These are phyloP conservation scores for Hirundo rustica DNA, from an alignment of 2,797 vertebrate species.

Conservation along the genomic window DNA sequence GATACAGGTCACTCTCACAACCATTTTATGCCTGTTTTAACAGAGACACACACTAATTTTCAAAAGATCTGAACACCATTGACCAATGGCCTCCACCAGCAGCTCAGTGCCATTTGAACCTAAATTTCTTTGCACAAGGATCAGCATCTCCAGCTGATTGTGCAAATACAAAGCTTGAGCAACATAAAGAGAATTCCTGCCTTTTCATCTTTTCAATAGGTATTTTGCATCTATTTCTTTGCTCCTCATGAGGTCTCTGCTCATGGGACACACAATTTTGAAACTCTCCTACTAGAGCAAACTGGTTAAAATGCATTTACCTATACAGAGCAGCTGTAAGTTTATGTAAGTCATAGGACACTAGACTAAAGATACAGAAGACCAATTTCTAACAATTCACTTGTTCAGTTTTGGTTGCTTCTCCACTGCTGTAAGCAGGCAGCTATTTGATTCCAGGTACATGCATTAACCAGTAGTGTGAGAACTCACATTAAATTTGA, in stretches of 20 bases:
- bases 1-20: neutral
- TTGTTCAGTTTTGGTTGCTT: neutral
- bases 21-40: neutral
- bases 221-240: neutral
- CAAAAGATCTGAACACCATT: neutral
- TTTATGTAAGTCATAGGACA: neutral
- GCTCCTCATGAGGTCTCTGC: neutral
- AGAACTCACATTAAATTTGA: fast-evolving
- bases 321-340: neutral
- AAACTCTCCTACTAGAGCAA: neutral
- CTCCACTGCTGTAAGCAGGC: fast-evolving
- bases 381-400: neutral
- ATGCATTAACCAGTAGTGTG: too few relatives aligned
- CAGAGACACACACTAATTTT: neutral
- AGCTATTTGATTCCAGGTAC: neutral
- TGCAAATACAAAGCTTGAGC: neutral
- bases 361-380: neutral
- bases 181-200: neutral
- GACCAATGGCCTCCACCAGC: fast-evolving
- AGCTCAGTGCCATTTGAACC: neutral
- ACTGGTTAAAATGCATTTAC: neutral
- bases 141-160: neutral
- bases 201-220: neutral
- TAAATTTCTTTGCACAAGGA: neutral
- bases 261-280: neutral